Evolutionary conservation across 1,140 invertebrate genomes (phyloP).

Genomic region (Pseudomyrmex dendroicus): DNA sequence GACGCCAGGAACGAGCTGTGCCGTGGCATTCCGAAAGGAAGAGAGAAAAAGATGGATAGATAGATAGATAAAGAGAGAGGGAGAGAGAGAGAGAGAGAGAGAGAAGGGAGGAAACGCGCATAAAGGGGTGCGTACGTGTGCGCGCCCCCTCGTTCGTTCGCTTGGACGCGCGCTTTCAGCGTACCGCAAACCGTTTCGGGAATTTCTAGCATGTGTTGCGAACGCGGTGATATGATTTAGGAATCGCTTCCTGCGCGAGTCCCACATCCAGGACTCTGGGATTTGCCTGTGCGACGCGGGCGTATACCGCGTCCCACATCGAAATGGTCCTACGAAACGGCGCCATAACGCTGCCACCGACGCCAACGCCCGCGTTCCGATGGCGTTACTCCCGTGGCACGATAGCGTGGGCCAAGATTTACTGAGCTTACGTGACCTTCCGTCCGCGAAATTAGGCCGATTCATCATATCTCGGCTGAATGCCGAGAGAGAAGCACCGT

Average conservation of each 20-base stretch:
- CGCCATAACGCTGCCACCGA: neutral
- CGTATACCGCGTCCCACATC: constrained; percentile 64
- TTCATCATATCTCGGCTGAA: constrained; percentile 77
- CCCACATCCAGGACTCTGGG: constrained; percentile 42
- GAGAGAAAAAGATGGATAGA: neutral
- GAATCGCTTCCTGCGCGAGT: constrained; percentile 72
- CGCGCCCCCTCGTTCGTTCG: constrained; percentile 3
- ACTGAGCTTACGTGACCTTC: constrained; percentile 79
- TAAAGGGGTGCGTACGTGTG: constrained; percentile 5
- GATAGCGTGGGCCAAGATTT: constrained; percentile 75
- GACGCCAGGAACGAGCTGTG: constrained; percentile 64
- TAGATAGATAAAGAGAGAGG: too few relatives aligned
- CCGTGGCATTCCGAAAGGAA: constrained; percentile 37
- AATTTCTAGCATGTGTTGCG: constrained; percentile 77
- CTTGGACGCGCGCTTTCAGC: constrained; percentile 43
- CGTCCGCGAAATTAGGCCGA: constrained; percentile 81
- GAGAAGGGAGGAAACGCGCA: neutral
- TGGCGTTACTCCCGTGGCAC: constrained; percentile 37
- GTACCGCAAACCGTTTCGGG: constrained; percentile 74
- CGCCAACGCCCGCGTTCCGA: constrained; percentile 36
- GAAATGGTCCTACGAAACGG: constrained; percentile 52
- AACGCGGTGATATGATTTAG: constrained; percentile 80
- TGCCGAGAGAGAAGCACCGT: constrained; percentile 31
- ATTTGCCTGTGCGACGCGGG: constrained; percentile 64
- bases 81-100: neutral